Evolutionary conservation across 2,113 vertebrate genomes (phyloP).

Genomic region (Callaeas wilsoni): DNA sequence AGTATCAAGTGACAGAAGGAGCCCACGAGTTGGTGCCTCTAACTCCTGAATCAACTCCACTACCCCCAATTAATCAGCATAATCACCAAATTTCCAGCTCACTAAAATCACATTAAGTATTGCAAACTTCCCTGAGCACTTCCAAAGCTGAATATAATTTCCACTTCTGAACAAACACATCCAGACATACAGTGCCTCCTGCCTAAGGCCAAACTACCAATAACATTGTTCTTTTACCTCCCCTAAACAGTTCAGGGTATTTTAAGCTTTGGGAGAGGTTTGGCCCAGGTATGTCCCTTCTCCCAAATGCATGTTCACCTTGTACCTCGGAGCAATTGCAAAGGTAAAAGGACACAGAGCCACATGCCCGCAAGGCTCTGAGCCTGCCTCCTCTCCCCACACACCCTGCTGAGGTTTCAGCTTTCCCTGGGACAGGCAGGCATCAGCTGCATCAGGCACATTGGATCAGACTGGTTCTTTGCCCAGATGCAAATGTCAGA

Average conservation of each 20-base stretch:
- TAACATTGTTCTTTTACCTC: neutral
- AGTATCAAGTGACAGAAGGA: neutral
- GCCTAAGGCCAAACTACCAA: neutral
- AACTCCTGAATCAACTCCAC: neutral
- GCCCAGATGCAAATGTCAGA: neutral
- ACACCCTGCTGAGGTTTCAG: fast-evolving
- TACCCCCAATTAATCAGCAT: neutral
- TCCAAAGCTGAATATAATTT: neutral
- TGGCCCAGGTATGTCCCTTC: neutral
- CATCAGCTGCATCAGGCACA: neutral
- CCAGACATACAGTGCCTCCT: neutral
- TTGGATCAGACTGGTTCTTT: neutral
- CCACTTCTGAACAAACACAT: neutral
- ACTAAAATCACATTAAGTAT: neutral
- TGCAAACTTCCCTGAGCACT: neutral
- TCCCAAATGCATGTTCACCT: neutral
- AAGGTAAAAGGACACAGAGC: neutral
- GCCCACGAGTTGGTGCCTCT: fast-evolving
- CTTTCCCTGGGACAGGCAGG: neutral
- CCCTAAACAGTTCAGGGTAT: neutral
- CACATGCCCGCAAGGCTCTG: neutral
- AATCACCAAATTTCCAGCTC: neutral
- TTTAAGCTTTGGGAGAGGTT: neutral
- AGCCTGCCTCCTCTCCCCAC: neutral
- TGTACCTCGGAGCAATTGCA: neutral